Percentiles rank a stretch among this genome's conserved stretches.
These are phyloP conservation scores for Yponomeuta sedellus DNA, from an alignment of 2,888 invertebrate genomes.

Conservation along the genomic window DNA sequence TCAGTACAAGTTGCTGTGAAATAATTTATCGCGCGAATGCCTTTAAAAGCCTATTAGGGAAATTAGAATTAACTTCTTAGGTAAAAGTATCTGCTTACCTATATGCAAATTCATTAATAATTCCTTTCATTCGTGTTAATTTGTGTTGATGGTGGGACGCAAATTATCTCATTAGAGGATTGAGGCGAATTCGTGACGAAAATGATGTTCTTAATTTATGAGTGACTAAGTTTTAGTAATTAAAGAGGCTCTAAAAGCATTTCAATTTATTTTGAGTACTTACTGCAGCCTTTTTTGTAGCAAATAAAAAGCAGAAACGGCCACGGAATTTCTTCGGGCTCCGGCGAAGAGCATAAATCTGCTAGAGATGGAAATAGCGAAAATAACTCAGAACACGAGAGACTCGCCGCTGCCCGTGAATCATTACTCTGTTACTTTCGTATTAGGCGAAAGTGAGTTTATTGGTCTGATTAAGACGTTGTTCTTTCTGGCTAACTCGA, in stretches of 20 bases:
- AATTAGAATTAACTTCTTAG: background rate
- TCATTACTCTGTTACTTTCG: background rate
- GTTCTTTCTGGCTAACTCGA: background rate
- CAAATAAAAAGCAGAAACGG: background rate
- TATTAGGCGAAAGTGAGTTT: background rate
- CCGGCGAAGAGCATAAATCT: background rate
- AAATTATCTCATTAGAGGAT: no score
- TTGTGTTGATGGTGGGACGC: no score
- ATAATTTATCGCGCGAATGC: background rate
- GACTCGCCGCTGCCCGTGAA: background rate
- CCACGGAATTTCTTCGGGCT: background rate
- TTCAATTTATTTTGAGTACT: background rate
- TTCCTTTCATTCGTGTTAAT: no score
- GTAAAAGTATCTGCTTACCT: background rate
- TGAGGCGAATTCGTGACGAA: no score
- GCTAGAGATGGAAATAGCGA: conserved; percentile 1
- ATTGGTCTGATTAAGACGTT: background rate
- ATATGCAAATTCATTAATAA: no score
- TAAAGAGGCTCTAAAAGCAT: background rate
- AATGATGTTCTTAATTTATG: no score
- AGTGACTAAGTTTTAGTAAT: background rate
- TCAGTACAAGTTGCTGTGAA: background rate
- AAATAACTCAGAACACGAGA: background rate
- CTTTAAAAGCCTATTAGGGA: background rate
- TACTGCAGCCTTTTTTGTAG: background rate